Conservation (phyloP, 2,797 vertebrate species). For the Urocyon cinereoargenteus region DNA sequence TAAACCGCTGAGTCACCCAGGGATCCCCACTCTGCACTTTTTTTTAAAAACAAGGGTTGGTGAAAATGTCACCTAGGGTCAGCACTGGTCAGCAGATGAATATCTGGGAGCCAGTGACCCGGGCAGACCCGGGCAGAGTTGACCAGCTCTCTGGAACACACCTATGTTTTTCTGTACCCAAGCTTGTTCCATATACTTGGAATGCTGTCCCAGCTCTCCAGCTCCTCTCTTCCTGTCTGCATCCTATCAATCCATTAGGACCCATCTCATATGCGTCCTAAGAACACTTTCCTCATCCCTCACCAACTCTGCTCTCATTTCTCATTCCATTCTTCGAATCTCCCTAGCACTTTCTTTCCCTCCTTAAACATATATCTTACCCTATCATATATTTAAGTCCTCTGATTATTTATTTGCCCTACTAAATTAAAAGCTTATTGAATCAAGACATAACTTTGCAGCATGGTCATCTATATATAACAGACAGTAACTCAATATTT, state of each 20-base stretch:
- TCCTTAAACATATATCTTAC: background rate
- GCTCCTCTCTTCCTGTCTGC: background rate
- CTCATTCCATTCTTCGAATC: background rate
- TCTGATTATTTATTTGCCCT: constrained; percentile 19
- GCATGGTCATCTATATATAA: constrained; percentile 12
- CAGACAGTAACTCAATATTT: background rate
- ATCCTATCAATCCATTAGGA: background rate
- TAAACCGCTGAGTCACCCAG: too few species aligned
- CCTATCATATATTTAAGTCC: background rate
- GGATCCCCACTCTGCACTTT: too few species aligned
- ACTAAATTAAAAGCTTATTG: constrained; percentile 35
- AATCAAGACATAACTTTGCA: background rate
- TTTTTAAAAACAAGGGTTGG: background rate
- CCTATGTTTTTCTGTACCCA: background rate
- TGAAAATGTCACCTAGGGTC: constrained; percentile 18
- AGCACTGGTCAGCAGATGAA: background rate
- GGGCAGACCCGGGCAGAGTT: background rate
- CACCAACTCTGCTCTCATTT: background rate
- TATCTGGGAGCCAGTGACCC: background rate
- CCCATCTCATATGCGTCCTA: background rate
- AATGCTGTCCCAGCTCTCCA: background rate
- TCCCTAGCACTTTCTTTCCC: background rate
- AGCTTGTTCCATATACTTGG: background rate
- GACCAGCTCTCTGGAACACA: background rate
- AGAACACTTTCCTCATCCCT: background rate